phyloP scores from a whole-genome alignment of 2,113 vertebrate species.

The Eonycteris spelaea region DNA sequence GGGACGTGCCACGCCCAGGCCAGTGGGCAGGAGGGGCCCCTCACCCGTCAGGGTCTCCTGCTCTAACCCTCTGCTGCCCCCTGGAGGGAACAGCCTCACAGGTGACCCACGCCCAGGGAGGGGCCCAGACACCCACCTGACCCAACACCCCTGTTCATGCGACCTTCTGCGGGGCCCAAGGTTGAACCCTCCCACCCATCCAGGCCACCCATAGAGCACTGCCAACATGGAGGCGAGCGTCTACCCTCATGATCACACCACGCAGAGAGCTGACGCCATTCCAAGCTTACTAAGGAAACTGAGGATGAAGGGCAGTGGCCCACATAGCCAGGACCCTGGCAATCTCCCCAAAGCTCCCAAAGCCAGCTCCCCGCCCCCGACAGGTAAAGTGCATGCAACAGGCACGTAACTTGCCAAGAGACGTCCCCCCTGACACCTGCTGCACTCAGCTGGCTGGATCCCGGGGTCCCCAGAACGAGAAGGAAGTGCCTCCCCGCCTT shows the following conservation, averaged over 20 bases:
- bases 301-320: background rate
- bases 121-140: background rate
- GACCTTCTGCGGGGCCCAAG: background rate
- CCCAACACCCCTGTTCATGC: background rate
- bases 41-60: background rate
- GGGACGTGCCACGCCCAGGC: background rate
- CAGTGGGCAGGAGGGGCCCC: fast-evolving
- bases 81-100: background rate
- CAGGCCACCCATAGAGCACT: fast-evolving
- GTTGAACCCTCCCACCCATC: background rate
- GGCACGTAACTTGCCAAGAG: background rate
- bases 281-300: background rate
- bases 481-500: no score
- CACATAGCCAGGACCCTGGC: background rate
- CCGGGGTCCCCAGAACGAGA: no score
- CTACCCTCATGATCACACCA: background rate
- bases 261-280: background rate
- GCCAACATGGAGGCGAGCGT: background rate
- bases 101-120: background rate
- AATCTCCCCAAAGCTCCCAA: background rate
- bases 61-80: slow-evolving; percentile 33
- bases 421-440: background rate
- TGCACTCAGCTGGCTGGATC: fast-evolving
- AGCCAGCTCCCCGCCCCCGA: background rate
- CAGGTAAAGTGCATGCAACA: fast-evolving